Evolutionary conservation across 2,888 invertebrate genomes (phyloP).

Genomic region (Melipona beecheii): DNA sequence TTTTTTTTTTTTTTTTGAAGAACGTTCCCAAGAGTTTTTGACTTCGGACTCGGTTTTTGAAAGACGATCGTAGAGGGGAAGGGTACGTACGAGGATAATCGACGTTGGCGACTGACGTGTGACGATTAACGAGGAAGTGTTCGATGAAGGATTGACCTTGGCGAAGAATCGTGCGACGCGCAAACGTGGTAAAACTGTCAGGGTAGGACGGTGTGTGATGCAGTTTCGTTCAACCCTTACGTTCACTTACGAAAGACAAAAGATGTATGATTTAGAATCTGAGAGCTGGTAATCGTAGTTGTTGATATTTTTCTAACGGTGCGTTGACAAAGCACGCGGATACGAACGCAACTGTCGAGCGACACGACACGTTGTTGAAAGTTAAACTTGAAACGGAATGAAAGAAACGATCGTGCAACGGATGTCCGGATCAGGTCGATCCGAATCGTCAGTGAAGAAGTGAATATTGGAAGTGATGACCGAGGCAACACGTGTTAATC

Average conservation of each 20-base stretch:
- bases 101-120: neutral
- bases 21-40: neutral
- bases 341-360: too few species aligned
- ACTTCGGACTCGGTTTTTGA: too few species aligned
- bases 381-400: neutral
- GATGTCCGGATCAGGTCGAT: neutral
- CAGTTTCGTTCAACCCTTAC: neutral
- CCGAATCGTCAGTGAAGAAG: neutral
- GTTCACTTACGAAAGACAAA: too few species aligned
- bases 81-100: neutral
- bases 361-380: neutral
- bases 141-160: conserved; percentile 57
- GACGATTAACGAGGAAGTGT: conserved; percentile 45
- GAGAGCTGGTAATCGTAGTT: too few species aligned
- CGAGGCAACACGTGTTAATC: conserved; percentile 11
- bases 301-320: too few species aligned
- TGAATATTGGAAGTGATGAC: neutral
- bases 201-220: conserved; percentile 17
- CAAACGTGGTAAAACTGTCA: conserved; percentile 32
- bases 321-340: too few species aligned
- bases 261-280: too few species aligned
- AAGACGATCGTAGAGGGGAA: too few species aligned
- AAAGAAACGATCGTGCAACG: neutral
- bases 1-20: too few species aligned
- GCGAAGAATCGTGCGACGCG: conserved; percentile 44